Evolutionary conservation across 2,888 invertebrate genomes (phyloP), one percentile per base, ranked within the genome.

Genomic region (Metopia argyrocephala): DNA sequence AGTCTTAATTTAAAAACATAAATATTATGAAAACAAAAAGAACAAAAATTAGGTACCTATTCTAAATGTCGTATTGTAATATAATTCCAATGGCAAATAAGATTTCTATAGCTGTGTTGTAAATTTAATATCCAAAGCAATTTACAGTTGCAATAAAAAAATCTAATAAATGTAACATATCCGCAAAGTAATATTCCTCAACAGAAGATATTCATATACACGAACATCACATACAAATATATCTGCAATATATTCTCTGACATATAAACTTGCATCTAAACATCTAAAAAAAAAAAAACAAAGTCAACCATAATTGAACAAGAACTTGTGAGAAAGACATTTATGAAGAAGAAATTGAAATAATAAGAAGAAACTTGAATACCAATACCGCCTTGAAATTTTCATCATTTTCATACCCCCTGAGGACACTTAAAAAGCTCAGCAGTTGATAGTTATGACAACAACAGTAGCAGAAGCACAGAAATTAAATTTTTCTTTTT

Each of bases 61-160:
- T n/a, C n/a, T n/a, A n/a, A n/a, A n/a, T n/a, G n/a, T n/a, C n/a
- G n/a, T n/a, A n/a, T n/a, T n/a, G n/a, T n/a, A n/a, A n/a, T n/a
- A n/a, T n/a, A n/a, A n/a, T n/a, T 12, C 61, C 71, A 54, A 23
- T 78, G 46, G 61, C 38, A 21, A 64, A 46, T 57, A 6, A 2
- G 12, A 66, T 56, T 45, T 28, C 1, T 68, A 83, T n/a, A n/a
- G n/a, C 83, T 69, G 68, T 69, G 68, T 75, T 70, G 75, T n/a
- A 79, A 62, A 66, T 86, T 87, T 88, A 87, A 88, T 88, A 87
- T 87, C 87, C 85, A 85, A 87, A 87, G 87, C 88, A 88, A 88
- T 88, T 88, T 87, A 87, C 87, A 87, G 88, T 88, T 88, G 87
- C 87, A 86, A 87, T 87, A 88, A n/a, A n/a, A n/a, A n/a, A n/a